Percentiles rank a stretch among this genome's conserved stretches.
These are phyloP conservation scores for Drosophila affinis DNA, from an alignment of 2,888 invertebrate species.

Conservation along the genomic window DNA sequence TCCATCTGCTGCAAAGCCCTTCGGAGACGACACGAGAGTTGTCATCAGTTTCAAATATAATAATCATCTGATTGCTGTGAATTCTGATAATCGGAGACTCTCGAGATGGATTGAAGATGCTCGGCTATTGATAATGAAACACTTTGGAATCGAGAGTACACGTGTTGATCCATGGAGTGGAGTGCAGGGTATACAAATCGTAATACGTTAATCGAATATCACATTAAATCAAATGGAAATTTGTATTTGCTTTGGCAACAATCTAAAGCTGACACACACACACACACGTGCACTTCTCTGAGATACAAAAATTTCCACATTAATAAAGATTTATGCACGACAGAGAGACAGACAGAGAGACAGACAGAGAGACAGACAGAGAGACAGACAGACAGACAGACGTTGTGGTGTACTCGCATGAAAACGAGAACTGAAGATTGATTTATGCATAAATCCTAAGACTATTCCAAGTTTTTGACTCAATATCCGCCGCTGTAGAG, in stretches of 20 bases:
- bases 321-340: constrained; percentile 17
- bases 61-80: too few relatives aligned
- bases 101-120: too few relatives aligned
- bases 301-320: background rate
- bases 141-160: background rate
- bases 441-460: background rate
- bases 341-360: background rate
- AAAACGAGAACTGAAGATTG: background rate
- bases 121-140: too few relatives aligned
- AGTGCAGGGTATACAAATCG: background rate
- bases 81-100: too few relatives aligned
- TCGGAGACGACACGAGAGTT: too few relatives aligned
- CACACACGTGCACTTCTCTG: background rate
- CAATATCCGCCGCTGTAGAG: background rate
- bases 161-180: background rate
- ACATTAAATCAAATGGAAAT: background rate
- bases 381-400: background rate
- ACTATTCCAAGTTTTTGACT: background rate
- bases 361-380: background rate
- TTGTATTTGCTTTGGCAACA: background rate
- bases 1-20: too few relatives aligned
- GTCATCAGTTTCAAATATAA: too few relatives aligned
- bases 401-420: background rate
- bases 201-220: background rate
- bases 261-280: background rate